A percentile compares a stretch with the other conserved stretches of the same genome.
Conservation (phyloP, 2,888 invertebrate species). For the Pammene aurita region DNA sequence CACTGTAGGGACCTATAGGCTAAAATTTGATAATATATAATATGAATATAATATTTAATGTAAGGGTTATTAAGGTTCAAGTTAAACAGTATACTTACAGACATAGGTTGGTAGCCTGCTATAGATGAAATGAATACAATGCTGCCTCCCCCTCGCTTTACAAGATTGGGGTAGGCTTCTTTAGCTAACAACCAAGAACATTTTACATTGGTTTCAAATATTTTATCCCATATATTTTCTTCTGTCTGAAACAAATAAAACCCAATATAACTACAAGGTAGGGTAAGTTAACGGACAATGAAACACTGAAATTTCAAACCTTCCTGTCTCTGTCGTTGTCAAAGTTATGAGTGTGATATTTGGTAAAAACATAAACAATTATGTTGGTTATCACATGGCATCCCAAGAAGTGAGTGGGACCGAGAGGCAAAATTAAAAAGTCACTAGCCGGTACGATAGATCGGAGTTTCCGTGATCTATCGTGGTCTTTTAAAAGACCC, state of each 20-base stretch:
- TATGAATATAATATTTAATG: slow-evolving; percentile 1
- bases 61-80: background rate
- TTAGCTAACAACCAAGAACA: slow-evolving; percentile 93
- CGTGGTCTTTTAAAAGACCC: no score
- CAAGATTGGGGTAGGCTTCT: slow-evolving; percentile 92
- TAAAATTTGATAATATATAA: slow-evolving; percentile 61
- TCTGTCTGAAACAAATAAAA: slow-evolving; percentile 82
- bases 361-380: no score
- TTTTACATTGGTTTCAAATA: slow-evolving; percentile 98
- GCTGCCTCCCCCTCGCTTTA: slow-evolving; percentile 90
- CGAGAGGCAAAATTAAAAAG: no score
- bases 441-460: no score
- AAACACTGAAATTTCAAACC: no score
- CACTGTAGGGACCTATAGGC: slow-evolving; percentile 95
- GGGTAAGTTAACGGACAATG: no score
- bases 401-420: no score
- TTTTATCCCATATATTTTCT: slow-evolving; percentile 96
- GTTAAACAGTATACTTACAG: slow-evolving; percentile 74
- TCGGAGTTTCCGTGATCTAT: no score
- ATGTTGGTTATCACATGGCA: no score
- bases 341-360: no score
- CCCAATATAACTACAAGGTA: no score
- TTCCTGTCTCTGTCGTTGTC: no score
- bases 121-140: slow-evolving; percentile 96
- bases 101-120: slow-evolving; percentile 90